Evolutionary conservation across 1,140 invertebrate genomes (phyloP).

Genomic region (Octopus bimaculoides): DNA sequence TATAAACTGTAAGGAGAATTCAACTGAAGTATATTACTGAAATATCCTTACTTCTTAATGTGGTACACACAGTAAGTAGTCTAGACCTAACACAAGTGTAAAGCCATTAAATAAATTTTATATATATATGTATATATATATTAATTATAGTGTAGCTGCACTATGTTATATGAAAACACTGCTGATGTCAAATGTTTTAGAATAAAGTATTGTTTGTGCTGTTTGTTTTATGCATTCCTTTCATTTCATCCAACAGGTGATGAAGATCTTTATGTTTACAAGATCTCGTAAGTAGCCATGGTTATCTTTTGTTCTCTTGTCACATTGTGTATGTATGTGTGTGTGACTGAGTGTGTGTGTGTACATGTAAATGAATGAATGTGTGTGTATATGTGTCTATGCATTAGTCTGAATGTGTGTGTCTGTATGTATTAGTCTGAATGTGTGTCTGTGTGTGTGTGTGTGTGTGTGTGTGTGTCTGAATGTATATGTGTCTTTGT

Average conservation of each 20-base stretch:
- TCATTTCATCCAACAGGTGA: constrained; percentile 37
- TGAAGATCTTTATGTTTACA: constrained; percentile 49
- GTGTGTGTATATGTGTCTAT: background rate
- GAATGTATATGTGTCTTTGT: background rate
- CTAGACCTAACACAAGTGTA: too few species aligned
- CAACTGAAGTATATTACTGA: too few species aligned
- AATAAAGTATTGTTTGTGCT: too few species aligned
- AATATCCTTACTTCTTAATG: too few species aligned
- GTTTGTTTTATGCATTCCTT: background rate
- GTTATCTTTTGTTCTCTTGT: background rate
- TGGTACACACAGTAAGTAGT: too few species aligned
- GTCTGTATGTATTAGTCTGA: background rate
- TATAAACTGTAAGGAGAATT: too few species aligned
- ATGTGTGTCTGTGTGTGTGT: background rate
- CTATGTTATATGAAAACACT: too few species aligned
- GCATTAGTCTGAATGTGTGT: background rate
- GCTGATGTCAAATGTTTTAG: too few species aligned
- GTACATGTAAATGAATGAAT: background rate
- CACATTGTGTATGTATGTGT: background rate
- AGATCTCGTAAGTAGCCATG: constrained; percentile 42
- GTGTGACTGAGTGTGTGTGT: background rate
- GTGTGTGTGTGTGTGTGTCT: background rate
- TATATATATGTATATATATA: too few species aligned
- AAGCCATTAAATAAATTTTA: too few species aligned
- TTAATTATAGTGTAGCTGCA: too few species aligned